Base-by-base conservation (phyloP, 2,888 invertebrate species). In the Gymnosoma rotundatum region DNA sequence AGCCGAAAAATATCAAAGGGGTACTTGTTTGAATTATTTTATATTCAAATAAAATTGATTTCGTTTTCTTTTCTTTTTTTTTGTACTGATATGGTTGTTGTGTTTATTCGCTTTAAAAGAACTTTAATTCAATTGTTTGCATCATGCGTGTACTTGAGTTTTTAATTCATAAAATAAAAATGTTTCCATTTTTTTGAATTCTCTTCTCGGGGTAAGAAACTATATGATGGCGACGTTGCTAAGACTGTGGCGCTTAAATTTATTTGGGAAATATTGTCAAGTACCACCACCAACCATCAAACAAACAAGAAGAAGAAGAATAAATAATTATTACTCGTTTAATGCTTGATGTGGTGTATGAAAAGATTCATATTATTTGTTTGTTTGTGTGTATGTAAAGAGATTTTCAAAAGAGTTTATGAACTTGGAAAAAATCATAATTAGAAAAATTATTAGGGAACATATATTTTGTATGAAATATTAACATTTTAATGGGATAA, bases 361-460 rank as follows among this genome's bases (percentile, higher is more conserved):
- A 12, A 48, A 25, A 60, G 45, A 50, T 60, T 48, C 20, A 36
- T 36, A 36, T 72, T 58, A 36, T 42, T 42, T 12, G 42, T 12
- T 25, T 25, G 25, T 25, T 12, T 66, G 16, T 48, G 16, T 25
- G 14, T 18, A 66, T 42, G 32, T 48, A 70, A 36, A n/a, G 38
- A 21, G 12, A 20, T 56, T 38, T 21, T 60, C 38, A 25, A n/a
- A 60, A 56, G 38, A 64, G 75, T 78, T 83, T 78, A 78, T 84
- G 80, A 78, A 84, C 81, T 80, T 81, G 60, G 73, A 32, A 73
- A 83, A 89, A n/a, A 87, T 88, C 89, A 88, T 88, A 88, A 89
- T 88, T 87, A 89, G 89, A 88, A 89, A 90, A 87, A 88, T 89
- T 88, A 90, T 89, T 87, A 86, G 87, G 88, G 76, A 87, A 83